phyloP scores from a whole-genome alignment of 1,140 invertebrate genomes.

The Trichomalopsis sarcophagae region DNA sequence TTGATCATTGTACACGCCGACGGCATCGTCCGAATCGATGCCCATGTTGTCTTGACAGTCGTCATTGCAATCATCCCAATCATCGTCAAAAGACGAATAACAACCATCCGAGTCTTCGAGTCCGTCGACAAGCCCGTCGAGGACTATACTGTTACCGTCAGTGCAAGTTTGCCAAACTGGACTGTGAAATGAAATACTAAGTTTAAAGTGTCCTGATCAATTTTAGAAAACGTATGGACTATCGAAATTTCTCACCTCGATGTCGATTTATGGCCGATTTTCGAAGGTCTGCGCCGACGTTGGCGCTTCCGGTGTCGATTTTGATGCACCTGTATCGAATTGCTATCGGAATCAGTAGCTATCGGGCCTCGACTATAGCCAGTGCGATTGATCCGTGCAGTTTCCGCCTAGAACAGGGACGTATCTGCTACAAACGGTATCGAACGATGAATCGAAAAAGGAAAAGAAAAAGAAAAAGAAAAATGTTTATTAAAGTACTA shows the following conservation, averaged over 20 bases:
- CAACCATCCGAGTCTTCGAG: conserved; percentile 49
- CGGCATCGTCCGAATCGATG: conserved; percentile 37
- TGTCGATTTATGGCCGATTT: conserved; percentile 36
- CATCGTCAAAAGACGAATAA: conserved; percentile 49
- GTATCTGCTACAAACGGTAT: conserved; percentile 54
- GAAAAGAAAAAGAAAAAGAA: neutral
- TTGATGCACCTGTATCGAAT: conserved; percentile 42
- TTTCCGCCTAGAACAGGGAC: conserved; percentile 50
- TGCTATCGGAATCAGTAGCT: conserved; percentile 43
- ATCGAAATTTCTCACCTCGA: conserved; percentile 25
- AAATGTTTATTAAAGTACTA: neutral
- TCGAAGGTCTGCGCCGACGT: conserved; percentile 33
- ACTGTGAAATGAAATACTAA: conserved; percentile 60
- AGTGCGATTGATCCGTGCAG: neutral
- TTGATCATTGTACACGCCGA: neutral
- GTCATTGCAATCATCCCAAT: conserved; percentile 49
- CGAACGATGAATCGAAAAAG: conserved; percentile 26
- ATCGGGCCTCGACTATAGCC: conserved; percentile 22
- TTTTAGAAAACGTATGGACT: too few relatives aligned
- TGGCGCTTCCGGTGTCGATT: conserved; percentile 48
- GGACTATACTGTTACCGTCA: conserved; percentile 15
- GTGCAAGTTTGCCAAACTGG: conserved; percentile 68
- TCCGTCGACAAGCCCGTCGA: conserved; percentile 38
- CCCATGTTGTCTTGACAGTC: conserved; percentile 43
- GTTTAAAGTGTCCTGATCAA: too few relatives aligned